A percentile compares a stretch with the other conserved stretches of the same genome.
phyloP scores from a whole-genome alignment of 2,113 vertebrate genomes.

The Mionectes macconnelli region DNA sequence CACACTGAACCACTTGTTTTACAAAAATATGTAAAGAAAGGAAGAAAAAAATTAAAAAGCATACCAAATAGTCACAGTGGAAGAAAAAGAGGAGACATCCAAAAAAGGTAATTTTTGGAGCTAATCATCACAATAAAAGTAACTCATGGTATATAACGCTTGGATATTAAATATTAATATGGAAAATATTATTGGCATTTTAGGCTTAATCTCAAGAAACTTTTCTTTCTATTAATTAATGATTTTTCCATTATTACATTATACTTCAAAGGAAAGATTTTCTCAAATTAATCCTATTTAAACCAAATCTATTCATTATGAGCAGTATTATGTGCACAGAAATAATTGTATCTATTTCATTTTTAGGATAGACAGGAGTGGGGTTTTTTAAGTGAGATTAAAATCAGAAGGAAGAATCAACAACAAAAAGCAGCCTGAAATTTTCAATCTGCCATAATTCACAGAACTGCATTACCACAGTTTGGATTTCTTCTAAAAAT shows the following conservation, averaged over 20 bases:
- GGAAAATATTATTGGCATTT: not conserved
- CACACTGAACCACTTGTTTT: not conserved
- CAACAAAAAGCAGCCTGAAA: accelerated
- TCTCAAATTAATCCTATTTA: not conserved
- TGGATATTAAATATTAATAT: not conserved
- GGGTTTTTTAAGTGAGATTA: not conserved
- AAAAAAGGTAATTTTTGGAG: not conserved
- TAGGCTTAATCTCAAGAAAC: not conserved
- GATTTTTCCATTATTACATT: not conserved
- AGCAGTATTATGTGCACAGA: not conserved
- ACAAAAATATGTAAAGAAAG: not conserved
- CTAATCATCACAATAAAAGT: not conserved
- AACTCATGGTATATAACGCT: not conserved
- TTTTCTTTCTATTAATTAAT: not conserved
- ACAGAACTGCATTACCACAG: not conserved
- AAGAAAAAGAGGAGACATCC: not conserved
- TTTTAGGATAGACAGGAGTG: not conserved
- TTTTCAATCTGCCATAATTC: not conserved
- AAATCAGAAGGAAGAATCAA: not conserved
- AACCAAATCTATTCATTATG: not conserved
- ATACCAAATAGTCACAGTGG: not conserved
- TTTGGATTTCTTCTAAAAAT: not conserved
- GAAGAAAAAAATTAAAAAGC: no score
- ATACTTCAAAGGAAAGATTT: not conserved
- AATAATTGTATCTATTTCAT: not conserved